Base-by-base conservation (phyloP, 2,888 invertebrate genomes). In the Junonia oenone region DNA sequence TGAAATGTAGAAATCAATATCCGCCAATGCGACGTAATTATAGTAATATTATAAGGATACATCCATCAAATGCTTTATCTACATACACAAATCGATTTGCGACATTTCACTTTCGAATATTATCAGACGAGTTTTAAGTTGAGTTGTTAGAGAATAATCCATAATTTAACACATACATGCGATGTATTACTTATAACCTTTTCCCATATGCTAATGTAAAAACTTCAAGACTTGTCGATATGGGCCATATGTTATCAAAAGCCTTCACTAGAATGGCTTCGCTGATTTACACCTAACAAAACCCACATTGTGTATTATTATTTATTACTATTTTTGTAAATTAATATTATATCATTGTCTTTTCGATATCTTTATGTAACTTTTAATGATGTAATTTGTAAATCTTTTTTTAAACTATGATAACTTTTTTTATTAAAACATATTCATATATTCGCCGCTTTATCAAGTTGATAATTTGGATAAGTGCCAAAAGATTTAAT, bases 221-320 rank as follows among this genome's bases (percentile, higher is more conserved):
- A 33, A 29, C n/a, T 14, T 45, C 29, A 51, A 19, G 43, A 37
- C 40, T 29, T 43, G n/a, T 49, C 49, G 27, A 31, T 50, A 33
- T 40, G 27, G 47, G 26, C 51, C 49, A 53, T 53, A 54, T 56
- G 52, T 46, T 19, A 45, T 52, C 46, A 13, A 15, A 51, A 59
- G 49, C n/a, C 40, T 40, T 55, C 38, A 31, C 15, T 17, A 27
- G 19, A n/a, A 1, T 27, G 31, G 17, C 14, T 51, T 51, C 43
- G 11, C 26, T 15, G 17, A 17, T 13, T 0, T 5, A 49, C n/a
- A n/a, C n/a, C n/a, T n/a, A n/a, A n/a, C n/a, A n/a, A n/a, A n/a
- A n/a, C n/a, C n/a, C n/a, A n/a, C n/a, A n/a, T n/a, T n/a, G n/a
- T n/a, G n/a, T n/a, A n/a, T n/a, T n/a, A n/a, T n/a, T n/a, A n/a